Base-by-base conservation (phyloP, 2,888 invertebrate genomes). In the Gryllus longicercus region DNA sequence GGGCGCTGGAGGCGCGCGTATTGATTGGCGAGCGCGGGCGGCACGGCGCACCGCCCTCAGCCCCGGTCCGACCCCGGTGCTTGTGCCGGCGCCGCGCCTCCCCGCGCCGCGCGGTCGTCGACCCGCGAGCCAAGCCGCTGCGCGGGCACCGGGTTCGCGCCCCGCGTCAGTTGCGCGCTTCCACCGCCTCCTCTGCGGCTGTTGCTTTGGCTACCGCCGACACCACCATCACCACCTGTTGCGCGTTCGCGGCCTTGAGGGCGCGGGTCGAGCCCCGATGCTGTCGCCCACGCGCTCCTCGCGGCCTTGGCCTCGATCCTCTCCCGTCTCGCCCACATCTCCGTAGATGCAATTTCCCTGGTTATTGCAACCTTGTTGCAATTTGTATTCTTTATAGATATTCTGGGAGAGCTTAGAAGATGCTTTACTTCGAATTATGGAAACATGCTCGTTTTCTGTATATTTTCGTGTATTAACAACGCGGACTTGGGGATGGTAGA, bases 21-120 rank as follows among this genome's bases (percentile, higher is more conserved):
- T 81, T 81, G 81, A 81, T 81, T 81, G 81, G 79, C 79, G 81
- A 77, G 63, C 10, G 63, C 63, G 63, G 78, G 78, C 77, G 50
- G 50, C 77, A 49, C n/a, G 63, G 63, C 63, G 63, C 63, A 16
- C 75, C n/a, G 14, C 14, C n/a, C 23, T 21, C 16, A 14, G n/a
- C n/a, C 49, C n/a, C 38, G 75, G 14, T 14, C 63, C n/a, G 16
- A n/a, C 21, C 18, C 76, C 25, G 16, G 49, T 21, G 25, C 25
- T n/a, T 74, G 74, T 74, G 74, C 18, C 74, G 74, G 21, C 75
- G 75, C 21, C 14, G 75, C 23, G n/a, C 4, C 23, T 14, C n/a
- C 49, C n/a, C 38, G 75, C 25, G 63, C 63, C n/a, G 16, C 16
- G 63, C 63, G 63, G 63, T 63, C 63, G 63, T 63, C 63, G 63